Evolutionary conservation across 2,888 invertebrate genomes (phyloP).

Genomic region (Diplazon laetatorius): DNA sequence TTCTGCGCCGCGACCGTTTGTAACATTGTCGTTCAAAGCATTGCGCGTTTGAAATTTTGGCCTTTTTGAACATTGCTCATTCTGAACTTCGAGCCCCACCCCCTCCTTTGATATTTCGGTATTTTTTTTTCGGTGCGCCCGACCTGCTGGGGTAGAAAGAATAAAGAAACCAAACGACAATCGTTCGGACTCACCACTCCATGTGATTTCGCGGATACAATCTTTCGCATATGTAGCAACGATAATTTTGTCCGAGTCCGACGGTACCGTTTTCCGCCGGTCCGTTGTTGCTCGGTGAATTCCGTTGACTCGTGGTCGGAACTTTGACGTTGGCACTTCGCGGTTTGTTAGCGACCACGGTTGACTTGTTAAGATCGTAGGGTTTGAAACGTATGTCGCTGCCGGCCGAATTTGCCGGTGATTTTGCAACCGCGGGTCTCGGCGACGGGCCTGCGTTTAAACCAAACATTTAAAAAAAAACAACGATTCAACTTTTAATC

Average conservation of each 20-base stretch:
- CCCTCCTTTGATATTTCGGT: no score
- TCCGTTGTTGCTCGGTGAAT: slow-evolving; percentile 78
- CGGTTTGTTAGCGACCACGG: slow-evolving; percentile 82
- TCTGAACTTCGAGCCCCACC: no score
- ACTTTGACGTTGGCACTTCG: slow-evolving; percentile 81
- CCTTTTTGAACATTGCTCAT: no score
- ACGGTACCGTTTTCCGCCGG: slow-evolving; percentile 79
- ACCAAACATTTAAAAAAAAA: no score
- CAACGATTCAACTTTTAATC: no score
- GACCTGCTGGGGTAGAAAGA: no score
- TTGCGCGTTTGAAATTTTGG: no score
- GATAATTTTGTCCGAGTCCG: slow-evolving; percentile 80
- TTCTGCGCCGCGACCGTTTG: no score
- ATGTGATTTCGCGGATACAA: slow-evolving; percentile 90
- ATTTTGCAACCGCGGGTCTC: slow-evolving; percentile 84
- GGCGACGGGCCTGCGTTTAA: slow-evolving; percentile 79
- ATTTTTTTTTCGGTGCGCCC: no score
- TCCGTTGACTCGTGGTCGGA: slow-evolving; percentile 77
- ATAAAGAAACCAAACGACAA: neutral
- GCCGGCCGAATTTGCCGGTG: slow-evolving; percentile 83
- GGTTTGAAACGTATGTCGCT: slow-evolving; percentile 86
- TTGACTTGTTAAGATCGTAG: slow-evolving; percentile 84
- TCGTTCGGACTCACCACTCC: slow-evolving; percentile 86
- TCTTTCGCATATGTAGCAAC: slow-evolving; percentile 92
- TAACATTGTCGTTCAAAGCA: no score